Evolutionary conservation across 2,113 vertebrate species (phyloP).

Genomic region (Notiomystis cincta): DNA sequence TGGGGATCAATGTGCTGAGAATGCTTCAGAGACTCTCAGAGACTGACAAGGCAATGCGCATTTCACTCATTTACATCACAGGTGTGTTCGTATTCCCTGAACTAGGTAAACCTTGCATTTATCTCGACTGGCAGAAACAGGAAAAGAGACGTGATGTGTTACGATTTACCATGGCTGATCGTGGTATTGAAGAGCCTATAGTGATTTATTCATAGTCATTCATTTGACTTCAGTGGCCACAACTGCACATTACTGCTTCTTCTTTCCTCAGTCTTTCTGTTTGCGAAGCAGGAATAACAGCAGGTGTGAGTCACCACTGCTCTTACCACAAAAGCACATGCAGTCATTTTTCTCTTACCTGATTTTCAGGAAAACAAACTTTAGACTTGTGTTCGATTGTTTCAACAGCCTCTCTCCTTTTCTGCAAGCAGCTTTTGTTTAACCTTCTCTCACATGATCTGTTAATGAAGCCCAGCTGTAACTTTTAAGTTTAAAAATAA

Average conservation of each 20-base stretch:
- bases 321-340: not conserved
- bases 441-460: slow-evolving; percentile 43
- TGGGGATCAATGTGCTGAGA: not conserved
- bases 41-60: fast-evolving
- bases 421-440: slow-evolving; percentile 37
- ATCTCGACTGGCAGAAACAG: not conserved
- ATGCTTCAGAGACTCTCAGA: not conserved
- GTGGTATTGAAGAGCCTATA: not conserved
- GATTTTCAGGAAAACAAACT: slow-evolving; percentile 15
- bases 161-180: not conserved
- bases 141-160: not conserved
- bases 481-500: slow-evolving; percentile 53
- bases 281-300: not conserved
- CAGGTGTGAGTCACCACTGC: not conserved
- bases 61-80: not conserved
- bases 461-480: slow-evolving; percentile 34
- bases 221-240: not conserved
- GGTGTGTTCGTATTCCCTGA: not conserved
- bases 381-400: not conserved
- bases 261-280: not conserved
- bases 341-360: not conserved
- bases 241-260: not conserved
- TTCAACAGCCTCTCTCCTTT: not conserved
- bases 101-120: not conserved
- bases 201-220: not conserved